These are phyloP conservation scores for Slavum lentiscoides DNA, from an alignment of 2,888 invertebrate genomes.

Conservation along the genomic window DNA sequence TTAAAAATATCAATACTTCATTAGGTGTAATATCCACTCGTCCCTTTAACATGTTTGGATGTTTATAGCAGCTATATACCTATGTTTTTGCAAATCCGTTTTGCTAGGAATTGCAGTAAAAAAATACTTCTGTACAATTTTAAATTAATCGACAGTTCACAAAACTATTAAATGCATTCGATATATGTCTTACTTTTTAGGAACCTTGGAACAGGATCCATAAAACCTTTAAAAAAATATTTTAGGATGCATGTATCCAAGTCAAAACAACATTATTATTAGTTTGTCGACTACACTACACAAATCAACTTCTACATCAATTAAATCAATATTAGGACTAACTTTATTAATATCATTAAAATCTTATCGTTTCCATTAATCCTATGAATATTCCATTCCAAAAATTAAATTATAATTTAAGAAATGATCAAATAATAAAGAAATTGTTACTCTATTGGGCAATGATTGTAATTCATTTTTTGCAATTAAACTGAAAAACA, in stretches of 20 bases:
- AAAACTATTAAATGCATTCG: constrained; percentile 4
- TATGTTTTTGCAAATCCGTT: constrained; percentile 54
- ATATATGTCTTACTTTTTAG: background rate
- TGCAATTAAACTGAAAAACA: too few relatives aligned
- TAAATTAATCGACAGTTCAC: background rate
- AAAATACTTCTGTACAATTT: constrained; percentile 15
- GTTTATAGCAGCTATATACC: constrained; percentile 57
- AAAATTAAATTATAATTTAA: constrained; percentile 27
- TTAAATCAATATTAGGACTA: constrained; percentile 24
- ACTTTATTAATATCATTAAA: constrained; percentile 43
- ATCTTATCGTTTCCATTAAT: constrained; percentile 34
- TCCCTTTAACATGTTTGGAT: constrained; percentile 57
- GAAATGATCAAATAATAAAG: constrained; percentile 18
- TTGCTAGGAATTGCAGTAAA: constrained; percentile 51
- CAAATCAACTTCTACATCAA: constrained; percentile 39
- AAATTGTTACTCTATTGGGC: background rate
- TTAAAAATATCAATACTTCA: constrained; percentile 57
- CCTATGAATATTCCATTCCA: constrained; percentile 22
- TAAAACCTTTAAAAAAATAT: constrained; percentile 4
- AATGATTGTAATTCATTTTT: too few relatives aligned
- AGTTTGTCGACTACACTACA: constrained; percentile 6
- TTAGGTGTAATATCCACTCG: constrained; percentile 57
- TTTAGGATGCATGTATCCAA: constrained; percentile 14
- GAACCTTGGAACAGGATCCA: background rate
- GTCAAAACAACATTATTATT: constrained; percentile 43